Percentiles rank a stretch among this genome's conserved stretches.
These are phyloP conservation scores for Phrynosoma blainvillii DNA, from an alignment of 2,113 vertebrate species.

Conservation along the genomic window DNA sequence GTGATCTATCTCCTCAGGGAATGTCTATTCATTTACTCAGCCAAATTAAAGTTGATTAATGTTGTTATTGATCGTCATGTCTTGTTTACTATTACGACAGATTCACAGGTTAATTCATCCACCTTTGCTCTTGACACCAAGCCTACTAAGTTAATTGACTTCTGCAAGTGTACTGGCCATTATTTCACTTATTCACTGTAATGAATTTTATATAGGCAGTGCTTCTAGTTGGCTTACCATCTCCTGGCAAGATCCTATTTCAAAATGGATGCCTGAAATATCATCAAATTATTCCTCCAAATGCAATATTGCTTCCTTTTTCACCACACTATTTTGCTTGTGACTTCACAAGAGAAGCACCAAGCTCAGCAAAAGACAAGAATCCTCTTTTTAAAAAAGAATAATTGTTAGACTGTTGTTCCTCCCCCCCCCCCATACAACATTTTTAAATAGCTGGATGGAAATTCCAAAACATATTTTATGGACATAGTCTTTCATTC, in stretches of 20 bases:
- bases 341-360: background rate
- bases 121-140: conserved; percentile 1
- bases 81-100: conserved; percentile 45
- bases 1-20: conserved; percentile 38
- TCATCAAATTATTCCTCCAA: background rate
- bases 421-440: too few relatives aligned
- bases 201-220: conserved; percentile 42
- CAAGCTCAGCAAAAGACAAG: background rate
- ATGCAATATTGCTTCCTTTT: conserved; percentile 3
- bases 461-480: background rate
- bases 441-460: accelerated
- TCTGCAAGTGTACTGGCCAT: background rate
- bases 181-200: conserved; percentile 49
- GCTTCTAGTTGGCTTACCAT: conserved; percentile 8
- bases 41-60: conserved; percentile 57
- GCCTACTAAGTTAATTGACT: conserved; percentile 52
- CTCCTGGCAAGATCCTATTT: conserved; percentile 29
- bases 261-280: background rate
- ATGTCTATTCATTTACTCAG: conserved; percentile 43
- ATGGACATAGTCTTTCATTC: too few relatives aligned
- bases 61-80: conserved; percentile 48
- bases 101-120: conserved; percentile 56
- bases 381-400: background rate
- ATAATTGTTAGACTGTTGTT: background rate
- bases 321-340: background rate